phyloP scores from a whole-genome alignment of 2,797 vertebrate genomes.

The Sitta carolinensis region DNA sequence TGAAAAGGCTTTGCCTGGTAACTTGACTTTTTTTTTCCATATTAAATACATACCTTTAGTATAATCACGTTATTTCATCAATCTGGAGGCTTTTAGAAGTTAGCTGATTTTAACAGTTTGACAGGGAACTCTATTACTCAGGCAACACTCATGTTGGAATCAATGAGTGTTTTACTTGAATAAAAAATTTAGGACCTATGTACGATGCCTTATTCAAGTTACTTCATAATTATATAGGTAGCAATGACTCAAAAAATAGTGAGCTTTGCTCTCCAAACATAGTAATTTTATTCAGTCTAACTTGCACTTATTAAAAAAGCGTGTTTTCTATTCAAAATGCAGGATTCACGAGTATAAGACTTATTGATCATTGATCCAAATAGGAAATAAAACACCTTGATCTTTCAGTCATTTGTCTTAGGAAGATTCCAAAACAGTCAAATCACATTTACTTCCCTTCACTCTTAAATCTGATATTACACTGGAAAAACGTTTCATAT shows the following conservation, averaged over 20 bases:
- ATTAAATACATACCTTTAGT: slow-evolving; percentile 14
- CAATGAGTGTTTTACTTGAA: slow-evolving; percentile 45
- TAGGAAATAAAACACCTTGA: slow-evolving; percentile 60
- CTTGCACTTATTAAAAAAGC: slow-evolving; percentile 26
- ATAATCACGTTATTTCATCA: neutral
- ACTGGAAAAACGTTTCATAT: neutral
- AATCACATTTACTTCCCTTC: slow-evolving; percentile 4
- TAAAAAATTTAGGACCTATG: slow-evolving; percentile 22
- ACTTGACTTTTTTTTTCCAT: neutral
- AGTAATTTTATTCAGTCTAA: neutral
- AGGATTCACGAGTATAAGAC: neutral
- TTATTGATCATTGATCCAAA: slow-evolving; percentile 39
- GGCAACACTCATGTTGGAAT: slow-evolving; percentile 32
- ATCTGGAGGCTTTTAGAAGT: slow-evolving; percentile 27
- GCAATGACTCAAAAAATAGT: slow-evolving; percentile 22
- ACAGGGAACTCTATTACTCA: slow-evolving; percentile 51
- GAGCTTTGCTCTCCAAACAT: slow-evolving; percentile 18
- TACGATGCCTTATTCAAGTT: slow-evolving; percentile 57
- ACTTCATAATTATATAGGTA: slow-evolving; percentile 36
- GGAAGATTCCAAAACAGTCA: slow-evolving; percentile 37
- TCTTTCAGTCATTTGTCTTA: slow-evolving; percentile 44
- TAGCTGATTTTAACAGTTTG: slow-evolving; percentile 45
- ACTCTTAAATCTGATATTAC: slow-evolving; percentile 5
- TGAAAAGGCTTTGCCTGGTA: slow-evolving; percentile 8
- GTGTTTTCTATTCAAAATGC: neutral